A percentile compares a stretch with the other conserved stretches of the same genome.
These are phyloP conservation scores for Caenorhabditis elegans DNA, from an alignment of 1,140 invertebrate genomes.

Conservation along the genomic window DNA sequence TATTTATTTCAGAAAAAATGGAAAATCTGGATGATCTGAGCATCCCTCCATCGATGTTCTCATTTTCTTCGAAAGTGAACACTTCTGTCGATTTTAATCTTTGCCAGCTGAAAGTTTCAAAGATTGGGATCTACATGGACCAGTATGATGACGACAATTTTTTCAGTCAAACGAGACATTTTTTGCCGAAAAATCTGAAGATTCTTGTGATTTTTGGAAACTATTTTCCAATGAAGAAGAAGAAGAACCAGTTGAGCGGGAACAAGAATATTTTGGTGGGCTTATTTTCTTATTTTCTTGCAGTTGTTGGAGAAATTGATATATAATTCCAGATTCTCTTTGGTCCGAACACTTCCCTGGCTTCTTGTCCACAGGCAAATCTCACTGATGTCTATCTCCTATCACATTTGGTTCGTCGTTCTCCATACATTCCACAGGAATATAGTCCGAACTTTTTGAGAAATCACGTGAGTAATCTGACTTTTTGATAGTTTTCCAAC, in stretches of 20 bases:
- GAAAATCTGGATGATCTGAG: background rate
- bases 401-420: background rate
- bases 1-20: background rate
- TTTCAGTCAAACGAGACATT: background rate
- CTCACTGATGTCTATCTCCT: background rate
- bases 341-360: background rate
- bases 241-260: background rate
- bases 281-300: no score
- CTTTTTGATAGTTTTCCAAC: background rate
- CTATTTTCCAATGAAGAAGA: background rate
- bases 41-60: background rate
- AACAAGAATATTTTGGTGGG: background rate
- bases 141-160: background rate
- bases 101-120: background rate
- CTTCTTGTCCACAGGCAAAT: background rate
- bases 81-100: background rate
- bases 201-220: background rate
- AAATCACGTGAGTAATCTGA: background rate
- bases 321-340: conserved; percentile 15
- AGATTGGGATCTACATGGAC: conserved; percentile 1
- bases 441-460: background rate
- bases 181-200: background rate
- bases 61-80: background rate
- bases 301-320: background rate
- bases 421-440: background rate